phyloP scores from a whole-genome alignment of 2,797 vertebrate genomes.

The Threskiornis aethiopicus region DNA sequence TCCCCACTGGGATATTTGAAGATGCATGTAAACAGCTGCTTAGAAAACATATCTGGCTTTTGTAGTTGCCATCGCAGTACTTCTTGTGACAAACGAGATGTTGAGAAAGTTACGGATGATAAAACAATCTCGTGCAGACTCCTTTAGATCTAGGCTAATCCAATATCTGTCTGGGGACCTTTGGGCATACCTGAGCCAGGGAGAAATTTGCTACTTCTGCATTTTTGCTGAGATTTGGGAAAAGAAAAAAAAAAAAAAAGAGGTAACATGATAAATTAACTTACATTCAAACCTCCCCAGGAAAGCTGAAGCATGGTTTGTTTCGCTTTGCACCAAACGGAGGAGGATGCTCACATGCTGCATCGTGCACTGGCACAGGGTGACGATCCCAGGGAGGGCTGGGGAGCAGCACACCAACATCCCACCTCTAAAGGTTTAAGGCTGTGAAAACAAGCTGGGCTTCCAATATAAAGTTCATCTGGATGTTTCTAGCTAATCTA shows the following conservation, averaged over 20 bases:
- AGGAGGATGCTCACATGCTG: background rate
- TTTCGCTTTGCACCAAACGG: rapidly evolving
- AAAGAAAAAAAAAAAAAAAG: too few relatives aligned
- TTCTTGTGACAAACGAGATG: background rate
- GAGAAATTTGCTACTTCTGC: background rate
- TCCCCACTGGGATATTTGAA: background rate
- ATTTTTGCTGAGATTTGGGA: background rate
- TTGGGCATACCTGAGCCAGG: background rate
- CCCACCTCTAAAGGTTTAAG: background rate
- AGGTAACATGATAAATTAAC: background rate
- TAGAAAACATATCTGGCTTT: background rate
- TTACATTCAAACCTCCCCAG: background rate
- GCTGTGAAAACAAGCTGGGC: background rate
- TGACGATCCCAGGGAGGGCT: background rate
- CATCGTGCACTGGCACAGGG: rapidly evolving
- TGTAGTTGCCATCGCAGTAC: background rate
- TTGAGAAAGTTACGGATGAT: rapidly evolving
- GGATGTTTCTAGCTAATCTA: background rate
- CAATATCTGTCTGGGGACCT: background rate
- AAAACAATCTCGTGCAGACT: background rate
- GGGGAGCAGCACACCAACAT: background rate
- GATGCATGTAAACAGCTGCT: conserved; percentile 5
- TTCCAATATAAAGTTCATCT: background rate
- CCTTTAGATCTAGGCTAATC: background rate
- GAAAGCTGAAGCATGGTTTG: background rate